phyloP scores from a whole-genome alignment of 2,888 invertebrate species.

The Spilarctia lutea region DNA sequence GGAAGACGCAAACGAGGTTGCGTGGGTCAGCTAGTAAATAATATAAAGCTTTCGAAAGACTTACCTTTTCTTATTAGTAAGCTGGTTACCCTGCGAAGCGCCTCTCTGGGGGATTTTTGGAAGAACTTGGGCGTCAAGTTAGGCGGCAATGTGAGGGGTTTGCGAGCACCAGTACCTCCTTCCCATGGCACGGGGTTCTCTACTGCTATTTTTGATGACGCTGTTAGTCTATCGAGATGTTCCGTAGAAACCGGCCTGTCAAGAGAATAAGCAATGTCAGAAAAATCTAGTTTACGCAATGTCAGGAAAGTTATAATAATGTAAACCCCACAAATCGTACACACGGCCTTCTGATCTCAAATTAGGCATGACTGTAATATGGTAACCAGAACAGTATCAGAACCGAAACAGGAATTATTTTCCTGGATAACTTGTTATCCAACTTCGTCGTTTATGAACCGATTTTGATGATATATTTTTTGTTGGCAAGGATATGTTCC shows the following conservation, averaged over 20 bases:
- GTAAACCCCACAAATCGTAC: neutral
- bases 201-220: conserved; percentile 79
- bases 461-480: too few species aligned
- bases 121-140: conserved; percentile 96
- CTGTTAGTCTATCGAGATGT: conserved; percentile 92
- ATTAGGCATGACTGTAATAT: too few species aligned
- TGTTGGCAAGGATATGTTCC: too few species aligned
- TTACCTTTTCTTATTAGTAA: conserved; percentile 94
- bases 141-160: conserved; percentile 95
- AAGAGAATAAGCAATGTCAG: conserved; percentile 48
- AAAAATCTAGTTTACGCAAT: conserved; percentile 13
- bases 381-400: neutral
- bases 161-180: conserved; percentile 86
- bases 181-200: conserved; percentile 85
- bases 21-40: too few species aligned
- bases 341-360: too few species aligned
- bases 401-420: too few species aligned
- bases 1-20: too few species aligned
- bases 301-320: neutral
- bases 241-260: conserved; percentile 93
- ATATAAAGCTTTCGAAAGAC: conserved; percentile 46
- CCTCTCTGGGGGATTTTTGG: conserved; percentile 95
- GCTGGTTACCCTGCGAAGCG: conserved; percentile 94
- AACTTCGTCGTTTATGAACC: too few species aligned
- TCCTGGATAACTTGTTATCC: too few species aligned